Evolutionary conservation across 2,113 vertebrate species (phyloP), one percentile per base, ranked within the genome.

Genomic region (Sapayoa aenigma): DNA sequence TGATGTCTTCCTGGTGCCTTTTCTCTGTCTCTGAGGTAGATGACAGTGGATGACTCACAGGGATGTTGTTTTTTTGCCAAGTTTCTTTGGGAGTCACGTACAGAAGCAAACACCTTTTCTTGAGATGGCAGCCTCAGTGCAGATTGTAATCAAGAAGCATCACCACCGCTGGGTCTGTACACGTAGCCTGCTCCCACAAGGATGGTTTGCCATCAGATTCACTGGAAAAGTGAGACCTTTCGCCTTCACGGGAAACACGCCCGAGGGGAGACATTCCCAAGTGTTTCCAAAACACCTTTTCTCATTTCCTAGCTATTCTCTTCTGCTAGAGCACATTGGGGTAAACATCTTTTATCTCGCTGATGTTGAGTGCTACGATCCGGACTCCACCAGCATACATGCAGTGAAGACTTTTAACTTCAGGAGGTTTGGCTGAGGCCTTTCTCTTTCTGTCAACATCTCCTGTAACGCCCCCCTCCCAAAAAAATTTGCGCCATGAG

Each of bases 281-380:
- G 39, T 90, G 8, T 94, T 96, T 95, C 90, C 93, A 95, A 96
- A 96, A 93, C 94, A 97, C 68, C 91, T 97, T 96, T 94, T 47
- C 95, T 96, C 95, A 95, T 94, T 94, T 96, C 90, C 77, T 90
- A 84, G 76, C 89, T 88, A 90, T 95, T 94, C 69, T 81, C 79
- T 72, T 53, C 9, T 78, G 79, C 93, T 91, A 56, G 84, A 82
- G 84, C 66, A 21, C 85, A 28, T 44, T 30, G 76, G 81, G n/a
- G 88, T 94, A 92, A 94, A 96, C 88, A 93, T 39, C 79, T 95
- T 91, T 95, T 96, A 90, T 96, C 90, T 93, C 72, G 1, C 35
- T 75, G 73, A 77, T 86, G 79, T 33, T 86, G 87, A 60, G 46
- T 44, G 62, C 31, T 89, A 30, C 60, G 67, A 47, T 88, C 47